Evolutionary conservation across 2,888 invertebrate genomes (phyloP).

Genomic region (Melolontha melolontha): DNA sequence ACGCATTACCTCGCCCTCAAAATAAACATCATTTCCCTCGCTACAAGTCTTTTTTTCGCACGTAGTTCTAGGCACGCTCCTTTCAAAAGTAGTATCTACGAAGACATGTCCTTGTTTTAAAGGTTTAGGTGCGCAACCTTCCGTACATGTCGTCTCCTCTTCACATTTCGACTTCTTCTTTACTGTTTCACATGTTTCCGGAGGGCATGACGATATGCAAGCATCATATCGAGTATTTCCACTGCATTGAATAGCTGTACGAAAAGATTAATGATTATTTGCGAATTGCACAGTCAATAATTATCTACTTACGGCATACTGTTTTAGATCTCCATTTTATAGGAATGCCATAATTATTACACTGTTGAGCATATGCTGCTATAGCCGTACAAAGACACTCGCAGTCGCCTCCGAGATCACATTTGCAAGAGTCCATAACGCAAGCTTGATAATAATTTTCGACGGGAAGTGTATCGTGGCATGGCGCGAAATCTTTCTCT

Average conservation of each 20-base stretch:
- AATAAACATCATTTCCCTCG: neutral
- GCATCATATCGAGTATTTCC: conserved; percentile 9
- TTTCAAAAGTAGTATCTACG: neutral
- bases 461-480: neutral
- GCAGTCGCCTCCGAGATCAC: conserved; percentile 22
- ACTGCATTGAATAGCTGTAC: conserved; percentile 19
- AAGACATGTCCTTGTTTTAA: conserved; percentile 1
- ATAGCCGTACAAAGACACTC: conserved; percentile 18
- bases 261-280: too few relatives aligned
- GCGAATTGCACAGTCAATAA: neutral
- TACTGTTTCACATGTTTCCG: conserved; percentile 18
- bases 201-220: conserved; percentile 7
- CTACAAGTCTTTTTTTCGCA: neutral
- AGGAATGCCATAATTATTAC: conserved; percentile 14
- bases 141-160: conserved; percentile 3
- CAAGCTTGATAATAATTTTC: conserved; percentile 26
- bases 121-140: conserved; percentile 14
- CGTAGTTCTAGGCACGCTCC: neutral
- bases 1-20: conserved; percentile 5
- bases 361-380: conserved; percentile 5
- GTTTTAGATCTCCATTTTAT: conserved; percentile 12
- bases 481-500: neutral
- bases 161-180: neutral
- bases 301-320: conserved; percentile 11
- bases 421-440: conserved; percentile 22